A percentile compares a stretch with the other conserved stretches of the same genome.
Conservation (phyloP, 2,797 vertebrate genomes). For the Peromyscus melanophrys region DNA sequence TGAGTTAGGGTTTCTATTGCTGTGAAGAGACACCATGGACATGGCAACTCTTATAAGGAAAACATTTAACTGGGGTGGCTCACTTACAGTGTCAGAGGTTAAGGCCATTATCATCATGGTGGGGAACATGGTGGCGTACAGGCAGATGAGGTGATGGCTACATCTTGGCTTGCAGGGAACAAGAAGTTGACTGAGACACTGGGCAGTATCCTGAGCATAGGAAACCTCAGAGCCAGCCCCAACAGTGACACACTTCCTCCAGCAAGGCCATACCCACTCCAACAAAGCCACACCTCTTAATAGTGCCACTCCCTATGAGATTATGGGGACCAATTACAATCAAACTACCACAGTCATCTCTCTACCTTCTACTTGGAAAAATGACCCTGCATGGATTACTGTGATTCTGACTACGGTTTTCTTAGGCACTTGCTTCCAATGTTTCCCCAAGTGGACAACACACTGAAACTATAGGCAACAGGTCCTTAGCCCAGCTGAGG, state of each 20-base stretch:
- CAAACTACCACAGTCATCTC: not conserved
- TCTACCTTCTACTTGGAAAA: slow-evolving; percentile 21
- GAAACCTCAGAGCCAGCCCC: not conserved
- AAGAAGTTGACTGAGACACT: not conserved
- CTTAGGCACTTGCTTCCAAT: not conserved
- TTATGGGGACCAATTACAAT: not conserved
- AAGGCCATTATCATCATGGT: not conserved
- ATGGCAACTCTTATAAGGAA: not conserved
- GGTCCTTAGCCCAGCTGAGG: not conserved
- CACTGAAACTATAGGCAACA: not conserved
- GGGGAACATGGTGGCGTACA: not conserved
- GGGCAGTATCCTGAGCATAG: not conserved
- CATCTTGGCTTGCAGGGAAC: not conserved
- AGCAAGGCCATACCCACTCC: not conserved
- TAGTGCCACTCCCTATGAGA: not conserved
- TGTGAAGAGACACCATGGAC: not conserved
- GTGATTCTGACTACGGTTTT: not conserved
- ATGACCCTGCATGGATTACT: not conserved
- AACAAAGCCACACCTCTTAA: not conserved
- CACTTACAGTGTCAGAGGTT: not conserved
- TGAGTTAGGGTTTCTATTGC: not conserved
- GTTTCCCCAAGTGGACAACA: not conserved
- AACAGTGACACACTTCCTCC: not conserved
- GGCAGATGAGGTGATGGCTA: not conserved
- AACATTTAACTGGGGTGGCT: not conserved